These are phyloP conservation scores for Drosophila burlai DNA, from an alignment of 1,140 invertebrate genomes.

Conservation along the genomic window DNA sequence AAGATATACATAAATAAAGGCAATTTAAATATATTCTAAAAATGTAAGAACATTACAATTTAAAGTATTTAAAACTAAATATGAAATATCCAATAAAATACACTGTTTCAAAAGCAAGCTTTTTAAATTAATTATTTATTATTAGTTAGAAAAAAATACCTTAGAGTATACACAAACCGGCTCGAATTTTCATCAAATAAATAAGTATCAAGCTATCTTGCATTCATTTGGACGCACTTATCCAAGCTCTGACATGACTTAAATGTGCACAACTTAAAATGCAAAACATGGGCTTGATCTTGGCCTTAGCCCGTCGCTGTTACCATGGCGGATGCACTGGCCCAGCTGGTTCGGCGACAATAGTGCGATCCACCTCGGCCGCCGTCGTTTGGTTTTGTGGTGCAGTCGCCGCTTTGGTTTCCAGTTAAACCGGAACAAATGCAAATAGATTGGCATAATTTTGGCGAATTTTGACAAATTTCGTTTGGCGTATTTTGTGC, in stretches of 20 bases:
- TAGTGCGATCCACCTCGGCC: slow-evolving; percentile 7
- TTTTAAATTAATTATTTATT: neutral
- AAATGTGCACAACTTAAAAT: slow-evolving; percentile 16
- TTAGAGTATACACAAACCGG: too few species aligned
- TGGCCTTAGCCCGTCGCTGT: slow-evolving; percentile 18
- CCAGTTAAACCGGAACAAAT: slow-evolving; percentile 52
- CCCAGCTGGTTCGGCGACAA: slow-evolving; percentile 28
- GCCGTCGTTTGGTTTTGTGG: neutral
- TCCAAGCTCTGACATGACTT: slow-evolving; percentile 3
- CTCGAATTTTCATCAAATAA: too few species aligned
- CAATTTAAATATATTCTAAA: too few species aligned
- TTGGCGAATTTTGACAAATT: slow-evolving; percentile 18
- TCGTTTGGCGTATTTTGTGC: slow-evolving; percentile 1
- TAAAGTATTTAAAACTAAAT: too few species aligned
- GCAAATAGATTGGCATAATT: slow-evolving; percentile 33
- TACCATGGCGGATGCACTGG: slow-evolving; percentile 32
- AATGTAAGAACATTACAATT: too few species aligned
- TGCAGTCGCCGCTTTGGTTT: slow-evolving; percentile 28
- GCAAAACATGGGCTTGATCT: slow-evolving; percentile 14
- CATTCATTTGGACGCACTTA: slow-evolving; percentile 5
- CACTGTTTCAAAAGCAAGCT: neutral
- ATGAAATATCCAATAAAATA: neutral
- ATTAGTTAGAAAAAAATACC: neutral
- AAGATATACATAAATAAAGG: too few species aligned
- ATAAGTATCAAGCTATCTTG: neutral